Base-by-base conservation (phyloP, 2,888 invertebrate genomes). In the Marasmarcha lunaedactyla region DNA sequence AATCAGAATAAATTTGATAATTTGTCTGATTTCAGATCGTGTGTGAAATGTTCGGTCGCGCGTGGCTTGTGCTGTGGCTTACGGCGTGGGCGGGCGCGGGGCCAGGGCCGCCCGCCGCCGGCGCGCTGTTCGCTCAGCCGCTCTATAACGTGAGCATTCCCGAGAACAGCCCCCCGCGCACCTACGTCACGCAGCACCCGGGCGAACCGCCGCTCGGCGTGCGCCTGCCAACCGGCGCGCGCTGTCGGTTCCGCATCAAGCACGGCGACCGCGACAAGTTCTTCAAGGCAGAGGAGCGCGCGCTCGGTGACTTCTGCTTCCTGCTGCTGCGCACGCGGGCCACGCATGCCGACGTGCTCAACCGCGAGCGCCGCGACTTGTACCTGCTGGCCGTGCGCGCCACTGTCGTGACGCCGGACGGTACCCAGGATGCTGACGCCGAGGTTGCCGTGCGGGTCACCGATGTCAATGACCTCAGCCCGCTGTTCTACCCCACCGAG, bases 291-390 rank as follows among this genome's bases (percentile, higher is more conserved):
- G 97, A 97, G 67, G 92, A 94, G 54, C 87, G 91, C 44, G 83
- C 89, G 44, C 91, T 98, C 39, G 98, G 98, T 30, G 96, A 98
- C 78, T 97, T 97, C 83, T 95, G 94, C 69, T 98, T 98, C 74
- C 86, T 98, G 40, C 86, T 92, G 40, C 88, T 98, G 44, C 87
- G 97, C 57, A 96, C 95, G 48, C 89, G 94, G 63, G 93, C 96
- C 43, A 93, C 93, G 34, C 89, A 90, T 63, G 89, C 91, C 47
- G 92, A 94, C 56, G 94, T 96, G 49, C 84, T 98, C 44, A 98
- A 98, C 77, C 88, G 98, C 46, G 98, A 98, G 72, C 89, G 96
- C 40, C 90, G 90, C 51, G 94, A 95, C 59, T 84, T 87, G 43
- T 97, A 95, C 78, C 84, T 88, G 38, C 84, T 97, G 33, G 89